Evolutionary conservation across 2,113 vertebrate genomes (phyloP).

Genomic region (Hyaena hyaena): DNA sequence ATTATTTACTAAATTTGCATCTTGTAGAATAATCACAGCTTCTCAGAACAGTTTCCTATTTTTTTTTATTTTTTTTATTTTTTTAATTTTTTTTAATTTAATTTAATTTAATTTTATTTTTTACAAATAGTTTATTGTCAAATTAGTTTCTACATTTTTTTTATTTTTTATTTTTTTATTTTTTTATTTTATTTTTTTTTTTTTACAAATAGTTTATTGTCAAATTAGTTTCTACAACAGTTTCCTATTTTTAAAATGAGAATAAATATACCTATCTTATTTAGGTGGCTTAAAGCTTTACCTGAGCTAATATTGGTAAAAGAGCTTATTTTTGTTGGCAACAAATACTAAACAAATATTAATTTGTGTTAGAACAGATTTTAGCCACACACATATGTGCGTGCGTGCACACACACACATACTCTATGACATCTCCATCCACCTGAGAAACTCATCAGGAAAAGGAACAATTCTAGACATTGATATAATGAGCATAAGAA

Average conservation of each 20-base stretch:
- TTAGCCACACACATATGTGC: neutral
- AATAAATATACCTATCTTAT: neutral
- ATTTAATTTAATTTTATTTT: no score
- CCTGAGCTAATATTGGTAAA: neutral
- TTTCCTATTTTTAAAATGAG: neutral
- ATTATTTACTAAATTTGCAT: neutral
- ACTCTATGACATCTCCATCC: neutral
- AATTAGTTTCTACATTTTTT: no score
- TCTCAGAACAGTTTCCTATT: neutral
- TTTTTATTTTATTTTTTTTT: no score
- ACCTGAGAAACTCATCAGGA: neutral
- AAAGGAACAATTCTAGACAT: neutral
- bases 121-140: no score
- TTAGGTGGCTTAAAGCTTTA: neutral
- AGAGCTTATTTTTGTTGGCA: neutral
- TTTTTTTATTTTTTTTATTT: no score
- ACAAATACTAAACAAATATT: neutral
- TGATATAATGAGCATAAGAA: neutral
- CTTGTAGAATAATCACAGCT: neutral
- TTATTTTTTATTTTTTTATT: no score
- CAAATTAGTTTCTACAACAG: no score
- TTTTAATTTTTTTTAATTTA: no score
- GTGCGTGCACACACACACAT: no score
- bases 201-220: no score
- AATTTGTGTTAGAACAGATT: neutral